Evolutionary conservation across 2,797 vertebrate genomes (phyloP).

Genomic region (Menidia menidia): DNA sequence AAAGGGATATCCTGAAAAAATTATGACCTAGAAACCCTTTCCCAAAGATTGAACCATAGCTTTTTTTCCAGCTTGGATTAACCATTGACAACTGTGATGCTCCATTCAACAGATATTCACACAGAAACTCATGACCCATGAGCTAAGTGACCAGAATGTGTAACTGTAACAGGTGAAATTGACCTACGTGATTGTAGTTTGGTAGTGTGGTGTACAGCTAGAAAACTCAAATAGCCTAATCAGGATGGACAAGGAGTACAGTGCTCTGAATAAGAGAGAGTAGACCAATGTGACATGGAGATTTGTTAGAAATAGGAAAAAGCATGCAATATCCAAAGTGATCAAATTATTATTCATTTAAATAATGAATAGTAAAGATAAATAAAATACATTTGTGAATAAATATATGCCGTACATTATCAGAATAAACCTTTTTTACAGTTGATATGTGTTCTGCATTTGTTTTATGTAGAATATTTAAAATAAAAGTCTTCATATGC

Average conservation of each 20-base stretch:
- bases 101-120: constrained; percentile 13
- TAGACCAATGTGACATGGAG: too few relatives aligned
- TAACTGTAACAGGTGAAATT: not conserved
- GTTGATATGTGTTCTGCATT: too few relatives aligned
- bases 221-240: too few relatives aligned
- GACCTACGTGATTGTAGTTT: not conserved
- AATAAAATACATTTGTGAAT: not conserved
- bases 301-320: not conserved
- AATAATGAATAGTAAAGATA: not conserved
- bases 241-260: too few relatives aligned
- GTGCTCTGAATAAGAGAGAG: too few relatives aligned
- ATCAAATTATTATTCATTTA: not conserved
- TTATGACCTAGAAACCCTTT: not conserved
- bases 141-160: constrained; percentile 20
- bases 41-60: constrained; percentile 26
- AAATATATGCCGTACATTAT: not conserved
- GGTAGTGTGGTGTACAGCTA: too few relatives aligned
- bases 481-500: too few relatives aligned
- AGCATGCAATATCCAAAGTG: not conserved
- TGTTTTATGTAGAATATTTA: too few relatives aligned
- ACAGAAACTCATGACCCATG: constrained; percentile 7
- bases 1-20: too few relatives aligned
- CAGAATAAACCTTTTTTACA: not conserved
- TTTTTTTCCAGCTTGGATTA: constrained; percentile 27
- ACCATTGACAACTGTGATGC: constrained; percentile 44